Evolutionary conservation across 1,140 invertebrate species (phyloP).

Genomic region (Leguminivora glycinivorella): DNA sequence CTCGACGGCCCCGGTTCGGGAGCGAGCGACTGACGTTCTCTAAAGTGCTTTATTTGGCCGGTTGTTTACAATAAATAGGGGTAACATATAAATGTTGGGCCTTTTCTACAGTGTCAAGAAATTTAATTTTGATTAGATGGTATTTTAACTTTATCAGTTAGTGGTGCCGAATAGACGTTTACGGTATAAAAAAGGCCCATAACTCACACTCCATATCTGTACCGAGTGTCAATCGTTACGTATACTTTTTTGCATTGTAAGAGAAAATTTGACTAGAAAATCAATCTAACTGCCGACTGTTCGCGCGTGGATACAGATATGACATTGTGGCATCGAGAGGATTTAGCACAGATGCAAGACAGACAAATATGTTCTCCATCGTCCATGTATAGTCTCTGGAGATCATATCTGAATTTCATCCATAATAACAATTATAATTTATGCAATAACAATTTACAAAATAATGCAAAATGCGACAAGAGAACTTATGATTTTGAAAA

Average conservation of each 20-base stretch:
- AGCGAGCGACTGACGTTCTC: neutral
- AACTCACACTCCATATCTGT: slow-evolving; percentile 75
- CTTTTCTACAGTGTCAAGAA: slow-evolving; percentile 40
- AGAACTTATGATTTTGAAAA: neutral
- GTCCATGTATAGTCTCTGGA: slow-evolving; percentile 38
- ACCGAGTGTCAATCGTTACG: slow-evolving; percentile 50
- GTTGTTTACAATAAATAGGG: slow-evolving; percentile 14
- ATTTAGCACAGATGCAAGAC: slow-evolving; percentile 41
- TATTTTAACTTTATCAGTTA: neutral
- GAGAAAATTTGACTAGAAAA: slow-evolving; percentile 66
- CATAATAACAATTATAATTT: slow-evolving; percentile 5
- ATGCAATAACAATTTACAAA: neutral
- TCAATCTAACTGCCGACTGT: slow-evolving; percentile 44
- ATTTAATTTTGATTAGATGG: slow-evolving; percentile 6
- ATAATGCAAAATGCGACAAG: slow-evolving; percentile 6
- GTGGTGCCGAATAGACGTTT: slow-evolving; percentile 13
- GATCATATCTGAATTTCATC: slow-evolving; percentile 48
- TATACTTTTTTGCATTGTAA: slow-evolving; percentile 4
- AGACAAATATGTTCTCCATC: slow-evolving; percentile 57
- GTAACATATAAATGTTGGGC: slow-evolving; percentile 32
- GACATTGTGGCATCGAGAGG: slow-evolving; percentile 59
- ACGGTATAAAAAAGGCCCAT: slow-evolving; percentile 53
- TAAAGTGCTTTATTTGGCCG: neutral
- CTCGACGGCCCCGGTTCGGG: neutral
- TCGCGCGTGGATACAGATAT: slow-evolving; percentile 70